A percentile compares a stretch with the other conserved stretches of the same genome.
phyloP scores from a whole-genome alignment of 2,888 invertebrate genomes.

The Spialia ferax region DNA sequence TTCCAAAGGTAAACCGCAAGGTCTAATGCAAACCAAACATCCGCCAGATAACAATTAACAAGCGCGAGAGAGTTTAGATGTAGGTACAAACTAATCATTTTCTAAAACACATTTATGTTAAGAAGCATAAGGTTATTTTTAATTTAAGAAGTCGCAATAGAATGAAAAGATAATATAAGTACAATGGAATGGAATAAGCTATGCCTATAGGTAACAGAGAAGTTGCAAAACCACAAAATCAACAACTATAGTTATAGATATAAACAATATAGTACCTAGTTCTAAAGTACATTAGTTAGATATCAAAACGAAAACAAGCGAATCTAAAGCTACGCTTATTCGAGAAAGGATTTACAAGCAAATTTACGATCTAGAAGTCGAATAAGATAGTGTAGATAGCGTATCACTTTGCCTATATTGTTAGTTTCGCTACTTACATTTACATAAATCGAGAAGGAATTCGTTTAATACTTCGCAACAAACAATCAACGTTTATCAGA shows the following conservation, averaged over 20 bases:
- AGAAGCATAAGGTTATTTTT: too few species aligned
- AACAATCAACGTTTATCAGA: too few species aligned
- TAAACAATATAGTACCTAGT: too few species aligned
- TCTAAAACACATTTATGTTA: neutral
- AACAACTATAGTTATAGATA: too few species aligned
- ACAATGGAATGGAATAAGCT: too few species aligned
- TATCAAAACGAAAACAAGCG: neutral
- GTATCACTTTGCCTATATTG: neutral
- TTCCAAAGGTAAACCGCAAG: neutral
- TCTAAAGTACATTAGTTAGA: neutral
- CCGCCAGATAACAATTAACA: neutral
- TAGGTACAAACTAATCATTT: neutral
- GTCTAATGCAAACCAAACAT: neutral
- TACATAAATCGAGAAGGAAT: too few species aligned
- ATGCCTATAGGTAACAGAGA: too few species aligned
- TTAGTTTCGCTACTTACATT: neutral
- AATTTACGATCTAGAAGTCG: neutral
- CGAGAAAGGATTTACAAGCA: neutral
- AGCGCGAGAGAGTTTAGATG: neutral
- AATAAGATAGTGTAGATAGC: neutral
- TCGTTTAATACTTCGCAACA: neutral
- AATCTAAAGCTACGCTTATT: neutral
- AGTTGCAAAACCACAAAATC: too few species aligned
- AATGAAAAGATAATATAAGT: too few species aligned
- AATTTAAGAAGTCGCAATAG: too few species aligned